Evolutionary conservation across 1,140 invertebrate species (phyloP).

Genomic region (Ruditapes philippinarum): DNA sequence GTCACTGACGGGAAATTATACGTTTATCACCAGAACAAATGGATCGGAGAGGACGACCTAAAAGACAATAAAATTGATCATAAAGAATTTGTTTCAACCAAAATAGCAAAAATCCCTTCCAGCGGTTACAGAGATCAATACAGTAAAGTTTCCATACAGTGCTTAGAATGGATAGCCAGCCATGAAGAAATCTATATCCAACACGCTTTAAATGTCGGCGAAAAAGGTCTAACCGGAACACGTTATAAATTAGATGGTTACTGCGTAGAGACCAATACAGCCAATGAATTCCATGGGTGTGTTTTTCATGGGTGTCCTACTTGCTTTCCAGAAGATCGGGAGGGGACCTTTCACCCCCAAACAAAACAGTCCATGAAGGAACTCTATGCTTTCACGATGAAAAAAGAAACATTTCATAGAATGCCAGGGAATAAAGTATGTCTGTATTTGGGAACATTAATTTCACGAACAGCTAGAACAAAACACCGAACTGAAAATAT

Average conservation of each 20-base stretch:
- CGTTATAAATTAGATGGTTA: constrained; percentile 61
- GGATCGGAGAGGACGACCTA: not conserved
- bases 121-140: constrained; percentile 59
- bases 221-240: constrained; percentile 48
- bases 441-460: constrained; percentile 73
- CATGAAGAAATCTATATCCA: constrained; percentile 36
- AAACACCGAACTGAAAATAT: constrained; percentile 20
- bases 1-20: constrained; percentile 3
- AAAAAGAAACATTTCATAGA: constrained; percentile 53
- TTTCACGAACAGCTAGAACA: constrained; percentile 60
- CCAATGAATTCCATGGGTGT: constrained; percentile 75
- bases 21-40: not conserved
- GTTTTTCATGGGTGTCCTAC: constrained; percentile 73
- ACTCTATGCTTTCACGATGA: constrained; percentile 50
- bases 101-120: constrained; percentile 42
- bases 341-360: not conserved
- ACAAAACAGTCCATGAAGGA: constrained; percentile 62
- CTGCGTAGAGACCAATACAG: constrained; percentile 42
- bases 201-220: constrained; percentile 65
- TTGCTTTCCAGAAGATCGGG: constrained; percentile 67
- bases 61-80: not conserved
- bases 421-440: constrained; percentile 48
- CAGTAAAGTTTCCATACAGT: constrained; percentile 50
- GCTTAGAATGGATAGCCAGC: constrained; percentile 50
- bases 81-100: constrained; percentile 27